phyloP scores from a whole-genome alignment of 1,140 invertebrate genomes.

The Maconellicoccus hirsutus region DNA sequence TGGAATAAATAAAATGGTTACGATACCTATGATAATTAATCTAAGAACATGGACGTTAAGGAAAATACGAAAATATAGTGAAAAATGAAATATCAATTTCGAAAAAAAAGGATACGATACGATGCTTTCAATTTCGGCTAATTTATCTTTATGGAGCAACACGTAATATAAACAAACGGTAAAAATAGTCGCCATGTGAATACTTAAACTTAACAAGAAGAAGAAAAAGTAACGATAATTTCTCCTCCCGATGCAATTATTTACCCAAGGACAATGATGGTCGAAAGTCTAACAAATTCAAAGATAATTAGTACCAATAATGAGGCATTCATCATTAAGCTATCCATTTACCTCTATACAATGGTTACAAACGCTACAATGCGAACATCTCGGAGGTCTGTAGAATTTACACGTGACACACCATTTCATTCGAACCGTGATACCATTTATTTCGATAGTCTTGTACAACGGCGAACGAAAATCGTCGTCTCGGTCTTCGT shows the following conservation, averaged over 20 bases:
- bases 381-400: slow-evolving; percentile 92
- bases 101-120: slow-evolving; percentile 75
- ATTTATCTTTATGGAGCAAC: slow-evolving; percentile 65
- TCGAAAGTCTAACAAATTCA: slow-evolving; percentile 81
- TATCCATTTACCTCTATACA: slow-evolving; percentile 79
- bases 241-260: slow-evolving; percentile 97
- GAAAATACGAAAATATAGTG: neutral
- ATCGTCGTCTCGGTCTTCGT: slow-evolving; percentile 94
- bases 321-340: neutral
- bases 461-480: slow-evolving; percentile 94
- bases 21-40: slow-evolving; percentile 24
- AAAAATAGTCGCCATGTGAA: slow-evolving; percentile 97
- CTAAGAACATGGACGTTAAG: slow-evolving; percentile 23
- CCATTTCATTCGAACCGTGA: slow-evolving; percentile 99
- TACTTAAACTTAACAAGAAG: slow-evolving; percentile 88
- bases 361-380: slow-evolving; percentile 98
- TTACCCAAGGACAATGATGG: slow-evolving; percentile 99
- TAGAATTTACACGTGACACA: slow-evolving; percentile 99
- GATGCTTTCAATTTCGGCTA: slow-evolving; percentile 70
- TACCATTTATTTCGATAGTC: slow-evolving; percentile 95
- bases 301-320: slow-evolving; percentile 17
- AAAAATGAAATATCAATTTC: neutral
- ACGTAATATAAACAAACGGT: slow-evolving; percentile 83
- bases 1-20: slow-evolving; percentile 75
- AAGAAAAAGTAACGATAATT: slow-evolving; percentile 99